These are phyloP conservation scores for Helicoverpa zea DNA, from an alignment of 1,140 invertebrate genomes.

Conservation along the genomic window DNA sequence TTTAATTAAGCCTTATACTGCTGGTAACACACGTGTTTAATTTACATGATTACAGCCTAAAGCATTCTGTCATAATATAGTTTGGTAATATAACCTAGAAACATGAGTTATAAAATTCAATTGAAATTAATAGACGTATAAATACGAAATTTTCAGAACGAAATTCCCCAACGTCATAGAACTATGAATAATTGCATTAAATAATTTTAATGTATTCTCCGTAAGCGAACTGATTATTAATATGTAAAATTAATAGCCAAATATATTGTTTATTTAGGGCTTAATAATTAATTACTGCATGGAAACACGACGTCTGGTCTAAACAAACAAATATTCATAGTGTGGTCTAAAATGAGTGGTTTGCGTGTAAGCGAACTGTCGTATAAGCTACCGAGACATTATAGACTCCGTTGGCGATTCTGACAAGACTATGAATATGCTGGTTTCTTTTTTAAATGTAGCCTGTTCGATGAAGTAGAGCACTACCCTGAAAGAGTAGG, in stretches of 20 bases:
- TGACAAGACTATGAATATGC: conserved; percentile 9
- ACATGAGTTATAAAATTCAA: too few relatives aligned
- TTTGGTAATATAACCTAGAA: too few relatives aligned
- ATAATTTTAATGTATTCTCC: background rate
- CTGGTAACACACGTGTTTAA: too few relatives aligned
- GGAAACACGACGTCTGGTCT: background rate
- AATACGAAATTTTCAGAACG: background rate
- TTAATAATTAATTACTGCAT: conserved; percentile 19
- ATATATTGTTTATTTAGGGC: background rate
- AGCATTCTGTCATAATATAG: too few relatives aligned
- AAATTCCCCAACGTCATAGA: background rate
- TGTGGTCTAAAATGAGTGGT: conserved; percentile 10
- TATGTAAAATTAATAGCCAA: background rate
- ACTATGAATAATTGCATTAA: background rate
- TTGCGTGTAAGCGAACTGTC: conserved; percentile 7
- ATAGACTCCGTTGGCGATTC: background rate
- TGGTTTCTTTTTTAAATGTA: background rate
- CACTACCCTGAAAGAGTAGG: too few relatives aligned
- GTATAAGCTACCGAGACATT: background rate
- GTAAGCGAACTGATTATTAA: background rate
- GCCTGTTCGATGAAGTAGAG: too few relatives aligned
- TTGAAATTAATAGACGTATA: too few relatives aligned
- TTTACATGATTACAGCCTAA: too few relatives aligned
- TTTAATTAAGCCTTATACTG: too few relatives aligned
- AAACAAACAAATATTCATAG: conserved; percentile 13